These are phyloP conservation scores for Chlorospingus semifuscus DNA, from an alignment of 2,797 vertebrate species.

Conservation along the genomic window DNA sequence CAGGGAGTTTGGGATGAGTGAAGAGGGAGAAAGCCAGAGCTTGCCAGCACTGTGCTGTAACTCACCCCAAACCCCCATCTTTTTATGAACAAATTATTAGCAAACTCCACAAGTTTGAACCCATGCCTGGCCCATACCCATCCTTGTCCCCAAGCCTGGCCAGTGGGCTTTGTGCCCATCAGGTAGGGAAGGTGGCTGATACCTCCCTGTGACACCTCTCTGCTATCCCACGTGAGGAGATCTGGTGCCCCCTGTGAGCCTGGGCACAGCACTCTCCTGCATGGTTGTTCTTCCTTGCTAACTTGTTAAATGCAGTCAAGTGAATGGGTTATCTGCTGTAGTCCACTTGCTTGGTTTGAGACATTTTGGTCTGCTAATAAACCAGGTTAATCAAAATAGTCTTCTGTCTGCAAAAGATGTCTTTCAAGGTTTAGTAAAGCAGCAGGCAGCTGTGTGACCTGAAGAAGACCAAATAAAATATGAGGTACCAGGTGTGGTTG, in stretches of 20 bases:
- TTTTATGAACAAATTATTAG: neutral
- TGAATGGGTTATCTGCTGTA: neutral
- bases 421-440: neutral
- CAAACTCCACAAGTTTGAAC: neutral
- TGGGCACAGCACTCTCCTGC: neutral
- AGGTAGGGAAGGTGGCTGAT: neutral
- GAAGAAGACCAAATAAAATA: neutral
- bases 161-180: neutral
- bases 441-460: neutral
- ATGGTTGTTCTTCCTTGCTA: neutral
- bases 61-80: accelerated
- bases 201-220: neutral
- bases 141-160: accelerated
- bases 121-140: neutral
- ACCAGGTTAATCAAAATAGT: neutral
- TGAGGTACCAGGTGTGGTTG: neutral
- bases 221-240: neutral
- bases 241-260: neutral
- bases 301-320: neutral
- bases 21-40: neutral
- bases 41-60: neutral
- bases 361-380: neutral
- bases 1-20: neutral
- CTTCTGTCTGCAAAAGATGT: neutral
- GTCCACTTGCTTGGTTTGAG: neutral